These are phyloP conservation scores for Planiliza haematocheilus DNA, from an alignment of 2,113 vertebrate genomes.

Conservation along the genomic window DNA sequence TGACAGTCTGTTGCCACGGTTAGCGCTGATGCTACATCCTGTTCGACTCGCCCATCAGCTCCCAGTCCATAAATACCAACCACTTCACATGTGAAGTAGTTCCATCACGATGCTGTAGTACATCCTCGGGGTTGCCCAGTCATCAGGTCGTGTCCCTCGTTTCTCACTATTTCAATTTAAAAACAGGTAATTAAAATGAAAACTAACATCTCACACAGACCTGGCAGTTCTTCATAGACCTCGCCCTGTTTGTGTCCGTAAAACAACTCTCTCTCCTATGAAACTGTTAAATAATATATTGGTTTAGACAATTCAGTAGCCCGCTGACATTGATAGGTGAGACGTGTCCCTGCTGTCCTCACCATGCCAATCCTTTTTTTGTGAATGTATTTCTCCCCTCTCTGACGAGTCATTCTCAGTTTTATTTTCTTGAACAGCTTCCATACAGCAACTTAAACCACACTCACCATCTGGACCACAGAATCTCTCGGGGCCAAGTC, in stretches of 20 bases:
- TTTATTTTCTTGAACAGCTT: conserved; percentile 10
- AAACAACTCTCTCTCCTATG: too few relatives aligned
- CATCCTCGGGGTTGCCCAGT: neutral
- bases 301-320: neutral
- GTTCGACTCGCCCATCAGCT: too few relatives aligned
- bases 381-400: neutral
- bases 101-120: neutral
- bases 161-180: neutral
- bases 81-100: neutral
- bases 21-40: too few relatives aligned
- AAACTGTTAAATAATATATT: neutral
- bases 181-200: neutral
- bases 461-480: conserved; percentile 30
- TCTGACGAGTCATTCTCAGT: neutral
- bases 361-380: neutral
- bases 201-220: too few relatives aligned
- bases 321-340: neutral
- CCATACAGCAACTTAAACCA: conserved; percentile 11
- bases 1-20: too few relatives aligned
- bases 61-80: neutral
- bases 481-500: conserved; percentile 28
- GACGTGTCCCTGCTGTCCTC: neutral
- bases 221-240: neutral
- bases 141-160: neutral
- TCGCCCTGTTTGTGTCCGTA: too few relatives aligned